Conservation (phyloP, 2,888 invertebrate genomes). For the Heliconius hortense region DNA sequence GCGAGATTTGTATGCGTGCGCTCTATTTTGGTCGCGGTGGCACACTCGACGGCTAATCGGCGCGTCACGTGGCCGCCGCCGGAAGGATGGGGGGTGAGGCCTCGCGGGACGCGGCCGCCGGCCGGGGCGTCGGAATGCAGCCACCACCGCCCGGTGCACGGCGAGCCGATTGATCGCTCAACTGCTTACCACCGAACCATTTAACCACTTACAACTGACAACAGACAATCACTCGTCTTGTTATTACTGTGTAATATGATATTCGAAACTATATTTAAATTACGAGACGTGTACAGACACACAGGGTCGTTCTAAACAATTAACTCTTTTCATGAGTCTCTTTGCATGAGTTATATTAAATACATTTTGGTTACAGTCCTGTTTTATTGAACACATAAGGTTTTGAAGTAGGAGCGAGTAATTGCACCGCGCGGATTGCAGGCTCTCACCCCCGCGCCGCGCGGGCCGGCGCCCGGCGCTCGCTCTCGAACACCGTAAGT, state of each 20-base stretch:
- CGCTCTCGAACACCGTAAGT: slow-evolving; percentile 80
- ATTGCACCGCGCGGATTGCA: slow-evolving; percentile 82
- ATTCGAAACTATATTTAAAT: slow-evolving; percentile 13
- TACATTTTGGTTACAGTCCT: background rate
- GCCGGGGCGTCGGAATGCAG: slow-evolving; percentile 74
- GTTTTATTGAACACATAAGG: slow-evolving; percentile 48
- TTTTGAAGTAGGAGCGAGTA: slow-evolving; percentile 73
- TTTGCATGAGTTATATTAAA: background rate
- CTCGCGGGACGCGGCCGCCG: slow-evolving; percentile 51
- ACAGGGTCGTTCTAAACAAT: background rate
- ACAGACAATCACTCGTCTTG: background rate
- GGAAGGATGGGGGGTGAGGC: slow-evolving; percentile 76
- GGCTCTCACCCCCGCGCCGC: slow-evolving; percentile 63
- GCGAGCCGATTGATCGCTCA: slow-evolving; percentile 70
- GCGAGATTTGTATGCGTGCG: slow-evolving; percentile 67
- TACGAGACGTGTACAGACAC: background rate
- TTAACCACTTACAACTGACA: slow-evolving; percentile 21
- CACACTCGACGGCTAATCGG: slow-evolving; percentile 79
- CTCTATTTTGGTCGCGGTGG: slow-evolving; percentile 80
- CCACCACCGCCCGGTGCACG: slow-evolving; percentile 73
- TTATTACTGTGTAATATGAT: slow-evolving; percentile 14
- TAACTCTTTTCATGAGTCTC: background rate
- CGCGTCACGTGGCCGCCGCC: slow-evolving; percentile 79
- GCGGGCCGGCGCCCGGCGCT: slow-evolving; percentile 60
- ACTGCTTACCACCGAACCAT: slow-evolving; percentile 47